Evolutionary conservation across 2,888 invertebrate genomes (phyloP).

Genomic region (Ochropleura leucogaster): DNA sequence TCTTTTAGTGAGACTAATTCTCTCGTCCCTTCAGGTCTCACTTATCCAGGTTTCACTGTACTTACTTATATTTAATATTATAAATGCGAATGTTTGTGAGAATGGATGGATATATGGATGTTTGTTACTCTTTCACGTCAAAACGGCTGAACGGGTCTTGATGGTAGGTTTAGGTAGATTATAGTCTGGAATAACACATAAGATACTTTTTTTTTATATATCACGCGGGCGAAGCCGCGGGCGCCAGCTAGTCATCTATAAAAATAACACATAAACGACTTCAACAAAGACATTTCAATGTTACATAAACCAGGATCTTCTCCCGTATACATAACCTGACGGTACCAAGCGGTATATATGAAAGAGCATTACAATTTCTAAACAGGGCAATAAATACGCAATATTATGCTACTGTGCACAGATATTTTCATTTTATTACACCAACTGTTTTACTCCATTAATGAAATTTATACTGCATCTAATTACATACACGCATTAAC

Average conservation of each 20-base stretch:
- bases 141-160: too few relatives aligned
- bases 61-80: too few relatives aligned
- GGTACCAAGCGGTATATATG: constrained; percentile 44
- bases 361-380: constrained; percentile 62
- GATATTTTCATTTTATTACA: constrained; percentile 75
- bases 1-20: too few relatives aligned
- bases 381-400: constrained; percentile 62
- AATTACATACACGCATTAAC: constrained; percentile 70
- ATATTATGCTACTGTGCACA: constrained; percentile 62
- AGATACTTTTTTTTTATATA: too few relatives aligned
- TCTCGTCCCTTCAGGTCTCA: too few relatives aligned
- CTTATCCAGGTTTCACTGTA: too few relatives aligned
- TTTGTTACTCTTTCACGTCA: too few relatives aligned
- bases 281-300: constrained; percentile 41
- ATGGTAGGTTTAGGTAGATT: too few relatives aligned
- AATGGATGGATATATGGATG: too few relatives aligned
- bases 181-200: too few relatives aligned
- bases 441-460: constrained; percentile 79
- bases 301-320: constrained; percentile 22
- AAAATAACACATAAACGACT: constrained; percentile 6
- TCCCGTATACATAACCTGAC: constrained; percentile 22
- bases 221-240: too few relatives aligned
- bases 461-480: constrained; percentile 77
- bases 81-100: too few relatives aligned
- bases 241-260: neutral